These are phyloP conservation scores for Shinisaurus crocodilurus DNA, from an alignment of 2,113 vertebrate genomes.

Conservation along the genomic window DNA sequence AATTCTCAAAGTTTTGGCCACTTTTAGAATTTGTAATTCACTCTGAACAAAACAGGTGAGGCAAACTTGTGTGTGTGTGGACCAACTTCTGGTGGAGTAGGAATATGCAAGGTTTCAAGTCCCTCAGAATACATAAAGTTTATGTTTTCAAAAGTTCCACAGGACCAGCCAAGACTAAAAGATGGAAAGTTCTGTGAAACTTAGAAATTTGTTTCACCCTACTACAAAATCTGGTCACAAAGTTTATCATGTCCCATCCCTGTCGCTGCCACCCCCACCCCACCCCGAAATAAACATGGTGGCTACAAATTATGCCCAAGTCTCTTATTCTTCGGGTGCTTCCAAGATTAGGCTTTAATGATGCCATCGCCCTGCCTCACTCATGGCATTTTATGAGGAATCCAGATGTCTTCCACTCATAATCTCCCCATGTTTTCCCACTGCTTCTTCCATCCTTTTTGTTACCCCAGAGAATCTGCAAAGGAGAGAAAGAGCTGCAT, in stretches of 20 bases:
- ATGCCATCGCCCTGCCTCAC: no score
- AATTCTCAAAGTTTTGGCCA: not conserved
- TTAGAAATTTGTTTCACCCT: not conserved
- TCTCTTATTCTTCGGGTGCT: not conserved
- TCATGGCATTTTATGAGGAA: no score
- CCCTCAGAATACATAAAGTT: not conserved
- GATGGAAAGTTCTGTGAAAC: not conserved
- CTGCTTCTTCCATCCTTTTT: no score
- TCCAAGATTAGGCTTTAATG: no score
- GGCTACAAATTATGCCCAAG: no score
- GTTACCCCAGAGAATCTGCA: no score
- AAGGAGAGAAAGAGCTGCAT: no score
- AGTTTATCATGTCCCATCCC: not conserved
- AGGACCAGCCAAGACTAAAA: no score
- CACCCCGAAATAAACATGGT: no score
- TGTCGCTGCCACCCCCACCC: no score
- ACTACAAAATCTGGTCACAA: not conserved
- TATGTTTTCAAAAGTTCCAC: not conserved
- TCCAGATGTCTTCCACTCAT: no score
- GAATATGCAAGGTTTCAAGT: not conserved
- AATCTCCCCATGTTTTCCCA: no score
- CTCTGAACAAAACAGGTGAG: not conserved
- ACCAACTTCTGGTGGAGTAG: not conserved
- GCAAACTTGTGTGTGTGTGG: not conserved
- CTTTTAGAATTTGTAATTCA: not conserved